Base-by-base conservation (phyloP, 2,113 vertebrate genomes). In the Scartelaos histophorus region DNA sequence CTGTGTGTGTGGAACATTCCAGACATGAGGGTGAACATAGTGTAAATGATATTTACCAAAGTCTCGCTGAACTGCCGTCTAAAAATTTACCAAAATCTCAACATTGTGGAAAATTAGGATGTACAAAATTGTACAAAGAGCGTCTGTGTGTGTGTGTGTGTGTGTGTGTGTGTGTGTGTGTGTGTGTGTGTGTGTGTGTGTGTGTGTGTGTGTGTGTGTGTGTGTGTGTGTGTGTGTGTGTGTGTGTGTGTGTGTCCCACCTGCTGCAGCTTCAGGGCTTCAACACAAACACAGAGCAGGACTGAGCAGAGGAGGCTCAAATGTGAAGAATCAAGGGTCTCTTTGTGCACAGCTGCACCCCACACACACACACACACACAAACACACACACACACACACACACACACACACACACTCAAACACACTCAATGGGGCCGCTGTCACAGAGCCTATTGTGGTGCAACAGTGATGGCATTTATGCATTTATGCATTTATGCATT, bases 291-390 rank as follows among this genome's bases (percentile, higher is more conserved):
- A 49, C 74, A 74, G 74, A 74, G 74, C 67, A 74, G 82, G 75
- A 83, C 79, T 78, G 78, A 81, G 75, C 12, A 25, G 76, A 62
- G 56, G 58, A 2, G 56, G 43, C 74, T 75, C 74, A 82, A 64
- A 83, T 69, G 76, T 64, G 9, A 65, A 58, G 81, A 75, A 88
- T 91, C 74, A 92, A 91, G 79, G 62, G 82, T 22, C 22, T 61
- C 86, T 92, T 93, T 93, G 90, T 93, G 86, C 79, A 74, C 89
- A 92, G 89, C 88, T 91, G 90, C 22, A 43, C 73, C 35, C 2
- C 46, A 47, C 46, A 47, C 9, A 47, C 45, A 47, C 46, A 47
- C 46, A 74, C 62, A 82, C 61, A 61, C 74, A 81, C 76, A 69
- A 10, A 70, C 3, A 29, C 57, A 7, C 57, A 29, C 11, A 70